Percentiles rank a stretch among this genome's conserved stretches.
phyloP scores from a whole-genome alignment of 2,113 vertebrate genomes.

The Notechis scutatus region DNA sequence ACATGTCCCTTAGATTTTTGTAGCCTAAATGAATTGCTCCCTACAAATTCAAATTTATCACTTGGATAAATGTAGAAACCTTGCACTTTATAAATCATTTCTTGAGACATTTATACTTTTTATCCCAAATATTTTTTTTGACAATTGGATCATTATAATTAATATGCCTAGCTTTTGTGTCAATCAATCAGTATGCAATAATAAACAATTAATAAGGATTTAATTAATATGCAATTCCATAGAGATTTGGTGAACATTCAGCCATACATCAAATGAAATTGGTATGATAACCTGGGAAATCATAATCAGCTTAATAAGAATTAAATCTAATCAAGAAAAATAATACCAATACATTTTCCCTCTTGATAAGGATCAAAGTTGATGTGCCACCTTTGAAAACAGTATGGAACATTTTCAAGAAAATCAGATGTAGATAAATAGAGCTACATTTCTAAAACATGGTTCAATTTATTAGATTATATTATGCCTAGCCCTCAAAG shows the following conservation, averaged over 20 bases:
- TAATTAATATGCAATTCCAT: conserved; percentile 59
- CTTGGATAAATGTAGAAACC: background rate
- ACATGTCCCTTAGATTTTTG: background rate
- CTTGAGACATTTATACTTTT: conserved; percentile 7
- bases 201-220: conserved; percentile 51
- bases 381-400: background rate
- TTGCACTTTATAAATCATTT: background rate
- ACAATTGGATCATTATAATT: conserved; percentile 53
- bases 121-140: conserved; percentile 23
- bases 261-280: conserved; percentile 26
- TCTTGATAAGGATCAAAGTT: conserved; percentile 21
- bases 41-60: background rate
- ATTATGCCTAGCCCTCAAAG: background rate
- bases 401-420: conserved; percentile 30
- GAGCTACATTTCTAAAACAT: background rate
- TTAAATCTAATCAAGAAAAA: background rate
- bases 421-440: conserved; percentile 39
- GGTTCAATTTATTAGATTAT: background rate
- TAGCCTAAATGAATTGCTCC: background rate
- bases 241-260: conserved; percentile 49
- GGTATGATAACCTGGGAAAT: conserved; percentile 19
- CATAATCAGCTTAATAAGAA: conserved; percentile 17
- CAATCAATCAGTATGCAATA: conserved; percentile 55
- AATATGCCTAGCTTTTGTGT: conserved; percentile 51
- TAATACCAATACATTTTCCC: background rate